Evolutionary conservation across 2,113 vertebrate genomes (phyloP).

Genomic region (Orthochromis indermauri): DNA sequence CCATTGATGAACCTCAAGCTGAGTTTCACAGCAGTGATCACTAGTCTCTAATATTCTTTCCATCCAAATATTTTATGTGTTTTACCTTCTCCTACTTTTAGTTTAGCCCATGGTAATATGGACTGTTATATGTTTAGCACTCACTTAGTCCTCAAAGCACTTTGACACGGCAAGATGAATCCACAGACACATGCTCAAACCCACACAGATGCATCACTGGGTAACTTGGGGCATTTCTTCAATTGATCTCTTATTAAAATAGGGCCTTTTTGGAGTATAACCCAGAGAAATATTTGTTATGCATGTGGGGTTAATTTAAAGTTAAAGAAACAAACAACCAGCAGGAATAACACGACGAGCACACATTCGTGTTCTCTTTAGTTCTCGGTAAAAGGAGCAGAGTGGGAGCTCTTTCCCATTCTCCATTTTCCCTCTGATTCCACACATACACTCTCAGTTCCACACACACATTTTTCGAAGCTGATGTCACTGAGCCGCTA

Average conservation of each 20-base stretch:
- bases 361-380: not conserved
- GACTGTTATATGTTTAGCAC: not conserved
- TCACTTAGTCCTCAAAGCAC: not conserved
- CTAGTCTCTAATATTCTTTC: not conserved
- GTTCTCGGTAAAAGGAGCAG: not conserved
- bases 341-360: not conserved
- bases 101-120: not conserved
- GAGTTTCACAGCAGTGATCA: not conserved
- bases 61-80: not conserved
- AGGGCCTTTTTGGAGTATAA: not conserved
- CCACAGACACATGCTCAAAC: not conserved
- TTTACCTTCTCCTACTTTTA: not conserved
- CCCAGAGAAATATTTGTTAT: not conserved
- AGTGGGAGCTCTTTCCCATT: slow-evolving; percentile 17
- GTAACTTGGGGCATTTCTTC: not conserved
- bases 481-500: slow-evolving; percentile 72
- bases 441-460: slow-evolving; percentile 1
- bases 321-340: not conserved
- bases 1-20: not conserved
- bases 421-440: not conserved
- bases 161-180: not conserved
- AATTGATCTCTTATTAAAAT: not conserved
- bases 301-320: not conserved
- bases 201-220: not conserved
- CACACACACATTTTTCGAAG: slow-evolving; percentile 68